Base-by-base conservation (phyloP, 2,113 vertebrate species). In the Heterocephalus glaber region DNA sequence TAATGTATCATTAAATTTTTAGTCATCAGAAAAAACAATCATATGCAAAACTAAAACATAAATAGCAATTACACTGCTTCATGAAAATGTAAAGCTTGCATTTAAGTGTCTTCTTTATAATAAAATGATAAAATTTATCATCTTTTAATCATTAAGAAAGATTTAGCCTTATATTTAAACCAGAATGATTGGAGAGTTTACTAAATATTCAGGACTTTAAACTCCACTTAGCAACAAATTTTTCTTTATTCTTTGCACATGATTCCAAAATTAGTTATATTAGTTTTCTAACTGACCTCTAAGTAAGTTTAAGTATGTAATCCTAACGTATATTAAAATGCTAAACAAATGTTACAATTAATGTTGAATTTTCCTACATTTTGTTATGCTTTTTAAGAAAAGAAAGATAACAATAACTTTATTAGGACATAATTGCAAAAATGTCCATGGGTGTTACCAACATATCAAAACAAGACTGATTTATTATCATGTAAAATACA, bases 361-460 rank as follows among this genome's bases (percentile, higher is more conserved):
- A 86, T 83, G 95, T 96, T 91, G 19, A 30, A 95, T 95, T 84
- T 92, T 65, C 2, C 5, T 60, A 41, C 20, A 47, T 6, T 5
- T 94, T 87, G 54, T 70, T 95, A 41, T 80, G 89, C 52, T 90
- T n/a, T 97, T 97, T 95, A 95, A 89, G 79, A 98, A 98, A 93
- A 52, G 16, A 5, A 83, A 87, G 74, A 94, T 82, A 89, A 11
- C 61, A 90, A 63, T 95, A 60, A 61, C 41, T 89, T 89, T 95
- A 86, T 5, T 92, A 95, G 89, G 93, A 95, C 35, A 83, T 20
- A 94, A 74, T 92, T 97, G 38, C 76, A 94, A 90, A 94, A 94
- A 82, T 92, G 72, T 47, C 77, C 93, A 80, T 76, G 61, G 0
- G 4, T 87, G 33, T 92, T 76, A 82, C 88, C 92, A 94, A 86